phyloP scores from a whole-genome alignment of 2,888 invertebrate genomes.

The Platycnemis pennipes region DNA sequence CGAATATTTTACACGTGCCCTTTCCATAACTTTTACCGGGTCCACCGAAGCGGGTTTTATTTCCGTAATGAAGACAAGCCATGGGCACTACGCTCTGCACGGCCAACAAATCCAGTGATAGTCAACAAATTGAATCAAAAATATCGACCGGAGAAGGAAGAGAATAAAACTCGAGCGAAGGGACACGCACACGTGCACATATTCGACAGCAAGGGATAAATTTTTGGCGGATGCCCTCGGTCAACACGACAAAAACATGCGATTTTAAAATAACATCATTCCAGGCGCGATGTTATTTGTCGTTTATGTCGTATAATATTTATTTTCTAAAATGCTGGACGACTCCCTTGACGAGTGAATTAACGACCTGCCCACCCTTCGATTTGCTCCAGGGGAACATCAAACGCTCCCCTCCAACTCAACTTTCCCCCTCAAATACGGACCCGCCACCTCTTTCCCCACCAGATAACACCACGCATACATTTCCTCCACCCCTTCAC shows the following conservation, averaged over 20 bases:
- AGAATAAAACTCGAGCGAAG: not conserved
- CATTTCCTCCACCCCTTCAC: too few species aligned
- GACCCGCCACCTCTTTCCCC: too few species aligned
- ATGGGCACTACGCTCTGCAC: not conserved
- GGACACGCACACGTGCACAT: not conserved
- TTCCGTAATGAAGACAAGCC: not conserved
- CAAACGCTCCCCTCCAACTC: not conserved
- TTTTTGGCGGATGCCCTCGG: not conserved
- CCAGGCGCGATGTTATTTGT: constrained; percentile 17
- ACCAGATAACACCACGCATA: too few species aligned
- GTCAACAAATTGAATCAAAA: not conserved
- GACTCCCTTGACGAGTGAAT: constrained; percentile 9
- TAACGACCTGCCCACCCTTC: not conserved
- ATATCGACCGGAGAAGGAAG: not conserved
- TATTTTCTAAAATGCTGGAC: not conserved
- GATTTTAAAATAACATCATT: constrained; percentile 22
- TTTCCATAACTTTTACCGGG: not conserved
- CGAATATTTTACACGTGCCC: not conserved
- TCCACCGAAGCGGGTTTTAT: not conserved
- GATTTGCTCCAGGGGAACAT: not conserved
- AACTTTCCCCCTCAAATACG: not conserved
- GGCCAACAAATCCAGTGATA: not conserved
- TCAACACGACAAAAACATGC: not conserved
- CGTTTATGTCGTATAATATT: not conserved
- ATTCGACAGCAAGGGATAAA: not conserved